These are phyloP conservation scores for Zoanthus solanderi DNA, from an alignment of 92 coral and sea anemone genomes.

Conservation along the genomic window DNA sequence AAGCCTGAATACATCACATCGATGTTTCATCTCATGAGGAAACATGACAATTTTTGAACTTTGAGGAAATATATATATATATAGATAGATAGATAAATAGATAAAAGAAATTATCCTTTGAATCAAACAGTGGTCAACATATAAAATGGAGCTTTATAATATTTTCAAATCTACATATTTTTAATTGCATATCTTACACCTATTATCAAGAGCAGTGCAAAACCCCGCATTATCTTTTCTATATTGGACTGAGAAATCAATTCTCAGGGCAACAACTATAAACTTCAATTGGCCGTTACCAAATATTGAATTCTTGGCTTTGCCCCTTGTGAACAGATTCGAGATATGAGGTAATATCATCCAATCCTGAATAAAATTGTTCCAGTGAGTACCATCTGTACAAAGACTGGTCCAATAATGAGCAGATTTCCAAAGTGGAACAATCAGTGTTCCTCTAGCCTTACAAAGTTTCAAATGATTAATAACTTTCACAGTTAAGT, in stretches of 20 bases:
- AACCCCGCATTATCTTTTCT: background rate
- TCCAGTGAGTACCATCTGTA: slow-evolving; percentile 54
- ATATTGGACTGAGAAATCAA: slow-evolving; percentile 47
- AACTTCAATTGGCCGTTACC: slow-evolving; percentile 50
- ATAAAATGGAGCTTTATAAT: too few species aligned
- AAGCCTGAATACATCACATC: too few species aligned
- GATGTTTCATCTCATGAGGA: too few species aligned
- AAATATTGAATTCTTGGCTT: slow-evolving; percentile 48
- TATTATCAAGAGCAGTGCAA: background rate
- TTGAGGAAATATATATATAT: background rate
- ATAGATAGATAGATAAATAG: too few species aligned
- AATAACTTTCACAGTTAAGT: slow-evolving; percentile 31
- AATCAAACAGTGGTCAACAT: background rate
- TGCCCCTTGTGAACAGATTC: slow-evolving; percentile 45
- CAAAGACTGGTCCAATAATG: slow-evolving; percentile 55
- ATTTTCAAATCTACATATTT: background rate
- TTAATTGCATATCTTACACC: background rate
- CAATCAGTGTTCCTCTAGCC: slow-evolving; percentile 58
- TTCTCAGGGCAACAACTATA: slow-evolving; percentile 58
- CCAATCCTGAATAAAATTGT: slow-evolving; percentile 59
- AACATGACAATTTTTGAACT: background rate
- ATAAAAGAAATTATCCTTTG: too few species aligned
- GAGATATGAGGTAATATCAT: slow-evolving; percentile 31
- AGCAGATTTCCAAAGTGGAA: slow-evolving; percentile 62
- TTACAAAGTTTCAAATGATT: slow-evolving; percentile 50